phyloP scores from a whole-genome alignment of 2,113 vertebrate species.

The Tragulus kanchil region DNA sequence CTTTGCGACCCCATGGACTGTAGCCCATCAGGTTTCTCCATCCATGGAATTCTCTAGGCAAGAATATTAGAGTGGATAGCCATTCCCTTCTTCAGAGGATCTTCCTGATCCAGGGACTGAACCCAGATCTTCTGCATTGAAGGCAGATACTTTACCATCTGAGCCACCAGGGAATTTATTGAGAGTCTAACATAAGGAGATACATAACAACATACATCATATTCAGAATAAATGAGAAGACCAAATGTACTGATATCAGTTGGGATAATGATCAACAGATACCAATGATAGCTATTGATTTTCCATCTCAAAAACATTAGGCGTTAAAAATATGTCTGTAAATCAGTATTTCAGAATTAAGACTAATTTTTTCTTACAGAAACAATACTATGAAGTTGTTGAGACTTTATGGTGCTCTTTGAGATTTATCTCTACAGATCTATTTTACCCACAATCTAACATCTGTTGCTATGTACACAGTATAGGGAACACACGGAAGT shows the following conservation, averaged over 20 bases:
- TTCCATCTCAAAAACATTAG: background rate
- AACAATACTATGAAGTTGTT: background rate
- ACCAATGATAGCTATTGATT: background rate
- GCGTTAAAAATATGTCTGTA: background rate
- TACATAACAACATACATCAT: background rate
- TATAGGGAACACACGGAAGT: background rate
- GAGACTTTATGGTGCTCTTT: background rate
- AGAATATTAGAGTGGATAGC: too few species aligned
- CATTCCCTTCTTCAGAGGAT: too few species aligned
- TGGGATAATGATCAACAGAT: background rate
- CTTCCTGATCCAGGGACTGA: too few species aligned
- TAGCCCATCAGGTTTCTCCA: too few species aligned
- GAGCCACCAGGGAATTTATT: background rate
- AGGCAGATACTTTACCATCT: too few species aligned
- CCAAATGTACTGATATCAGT: background rate
- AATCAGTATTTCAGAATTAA: slow-evolving; percentile 5
- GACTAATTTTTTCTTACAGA: background rate
- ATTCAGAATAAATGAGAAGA: background rate
- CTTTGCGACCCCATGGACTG: too few species aligned
- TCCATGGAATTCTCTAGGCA: too few species aligned
- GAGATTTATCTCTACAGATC: background rate
- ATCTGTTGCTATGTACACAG: background rate
- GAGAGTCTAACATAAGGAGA: background rate
- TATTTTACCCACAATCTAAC: background rate
- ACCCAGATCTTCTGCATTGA: too few species aligned